Conservation (phyloP, 2,113 vertebrate genomes). For the Ondatra zibethicus region DNA sequence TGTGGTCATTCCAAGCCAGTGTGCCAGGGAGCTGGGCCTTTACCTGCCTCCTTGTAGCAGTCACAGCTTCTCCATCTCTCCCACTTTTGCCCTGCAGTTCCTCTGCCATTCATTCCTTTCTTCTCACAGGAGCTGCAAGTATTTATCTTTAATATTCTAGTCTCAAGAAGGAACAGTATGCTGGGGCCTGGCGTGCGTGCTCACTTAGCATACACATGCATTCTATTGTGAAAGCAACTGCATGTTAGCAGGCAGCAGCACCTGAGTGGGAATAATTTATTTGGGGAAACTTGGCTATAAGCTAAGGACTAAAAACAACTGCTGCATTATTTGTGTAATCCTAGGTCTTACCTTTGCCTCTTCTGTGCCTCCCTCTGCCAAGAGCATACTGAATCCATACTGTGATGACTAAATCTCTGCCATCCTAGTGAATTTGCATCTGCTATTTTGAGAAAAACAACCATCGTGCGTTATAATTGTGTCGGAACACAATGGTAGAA, state of each 20-base stretch:
- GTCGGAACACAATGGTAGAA: not conserved
- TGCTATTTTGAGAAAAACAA: not conserved
- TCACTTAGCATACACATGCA: constrained; percentile 57
- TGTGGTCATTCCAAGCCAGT: constrained; percentile 60
- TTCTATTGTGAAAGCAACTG: constrained; percentile 30
- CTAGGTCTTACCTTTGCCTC: not conserved
- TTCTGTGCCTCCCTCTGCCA: not conserved
- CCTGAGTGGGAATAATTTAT: not conserved
- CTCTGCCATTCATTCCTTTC: constrained; percentile 46
- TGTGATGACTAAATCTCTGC: not conserved
- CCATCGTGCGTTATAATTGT: not conserved
- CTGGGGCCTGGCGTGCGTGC: not conserved
- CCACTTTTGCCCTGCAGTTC: constrained; percentile 17
- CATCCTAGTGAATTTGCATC: not conserved
- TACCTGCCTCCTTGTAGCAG: not conserved
- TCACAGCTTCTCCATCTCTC: not conserved
- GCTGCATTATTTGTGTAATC: not conserved
- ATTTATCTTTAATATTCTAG: constrained; percentile 65
- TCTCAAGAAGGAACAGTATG: constrained; percentile 45
- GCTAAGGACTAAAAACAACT: not conserved
- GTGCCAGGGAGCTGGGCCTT: constrained; percentile 6
- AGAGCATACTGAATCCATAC: not conserved
- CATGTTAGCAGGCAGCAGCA: not conserved
- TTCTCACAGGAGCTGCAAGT: constrained; percentile 1
- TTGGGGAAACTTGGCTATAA: not conserved